phyloP scores from a whole-genome alignment of 1,140 invertebrate genomes.

The Theocolax elegans region DNA sequence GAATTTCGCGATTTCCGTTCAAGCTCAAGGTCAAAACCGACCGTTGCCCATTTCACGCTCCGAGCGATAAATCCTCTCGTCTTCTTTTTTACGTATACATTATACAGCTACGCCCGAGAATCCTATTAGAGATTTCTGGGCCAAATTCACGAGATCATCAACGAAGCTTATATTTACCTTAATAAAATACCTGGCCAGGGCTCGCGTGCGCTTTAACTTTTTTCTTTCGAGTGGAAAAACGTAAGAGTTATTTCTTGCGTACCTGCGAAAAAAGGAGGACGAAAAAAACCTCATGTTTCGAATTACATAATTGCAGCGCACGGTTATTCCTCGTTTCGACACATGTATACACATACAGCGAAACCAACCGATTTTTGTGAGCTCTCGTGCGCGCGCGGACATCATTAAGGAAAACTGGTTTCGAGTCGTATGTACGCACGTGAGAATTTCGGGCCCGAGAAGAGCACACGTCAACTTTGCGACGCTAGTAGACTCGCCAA shows the following conservation, averaged over 20 bases:
- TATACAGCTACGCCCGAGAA: neutral
- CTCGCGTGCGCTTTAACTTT: too few species aligned
- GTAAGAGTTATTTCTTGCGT: too few species aligned
- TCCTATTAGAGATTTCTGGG: neutral
- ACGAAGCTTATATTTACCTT: too few species aligned
- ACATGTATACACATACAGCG: neutral
- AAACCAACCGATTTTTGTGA: neutral
- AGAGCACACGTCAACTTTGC: constrained; percentile 4
- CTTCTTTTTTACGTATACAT: neutral
- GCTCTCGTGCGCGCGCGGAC: neutral
- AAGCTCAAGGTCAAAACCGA: constrained; percentile 34
- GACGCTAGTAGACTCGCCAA: neutral
- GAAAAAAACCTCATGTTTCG: neutral
- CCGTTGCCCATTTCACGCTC: constrained; percentile 32
- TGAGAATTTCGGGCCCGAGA: constrained; percentile 10
- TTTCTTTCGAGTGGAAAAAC: too few species aligned
- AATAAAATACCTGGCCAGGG: too few species aligned
- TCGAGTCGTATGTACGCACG: constrained; percentile 4
- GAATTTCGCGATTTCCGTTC: constrained; percentile 37
- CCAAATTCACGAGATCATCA: neutral
- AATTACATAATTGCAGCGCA: constrained; percentile 28
- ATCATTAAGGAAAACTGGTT: constrained; percentile 37
- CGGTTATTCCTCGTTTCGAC: neutral
- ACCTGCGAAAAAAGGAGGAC: too few species aligned
- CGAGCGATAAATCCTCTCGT: constrained; percentile 14